Percentiles rank a stretch among this genome's conserved stretches.
These are phyloP conservation scores for Vanessa cardui DNA, from an alignment of 2,888 invertebrate species.

Conservation along the genomic window DNA sequence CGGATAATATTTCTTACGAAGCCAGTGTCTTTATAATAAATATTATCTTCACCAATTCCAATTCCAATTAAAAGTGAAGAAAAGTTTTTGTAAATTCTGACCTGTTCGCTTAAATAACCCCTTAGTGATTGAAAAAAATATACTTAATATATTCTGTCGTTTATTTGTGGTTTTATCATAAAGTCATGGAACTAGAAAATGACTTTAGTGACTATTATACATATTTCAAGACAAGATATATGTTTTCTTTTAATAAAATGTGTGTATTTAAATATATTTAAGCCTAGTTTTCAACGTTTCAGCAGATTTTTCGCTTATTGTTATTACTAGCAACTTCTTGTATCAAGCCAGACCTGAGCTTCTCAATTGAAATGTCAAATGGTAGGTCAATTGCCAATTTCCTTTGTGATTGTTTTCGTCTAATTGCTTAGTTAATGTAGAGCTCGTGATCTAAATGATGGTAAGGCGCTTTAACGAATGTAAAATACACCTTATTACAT, in stretches of 20 bases:
- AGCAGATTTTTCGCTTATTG: not conserved
- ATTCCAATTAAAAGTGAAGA: not conserved
- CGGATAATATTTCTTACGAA: too few relatives aligned
- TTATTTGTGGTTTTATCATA: too few relatives aligned
- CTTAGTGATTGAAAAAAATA: too few relatives aligned
- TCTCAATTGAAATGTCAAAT: slow-evolving; percentile 72
- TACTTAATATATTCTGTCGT: too few relatives aligned
- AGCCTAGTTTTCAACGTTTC: not conserved
- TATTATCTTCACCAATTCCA: too few relatives aligned
- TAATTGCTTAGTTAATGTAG: slow-evolving; percentile 65
- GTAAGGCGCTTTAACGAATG: not conserved
- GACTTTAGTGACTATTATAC: too few relatives aligned
- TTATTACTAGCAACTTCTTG: not conserved
- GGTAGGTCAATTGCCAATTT: slow-evolving; percentile 79
- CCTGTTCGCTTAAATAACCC: too few relatives aligned
- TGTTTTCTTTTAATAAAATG: too few relatives aligned
- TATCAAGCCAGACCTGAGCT: slow-evolving; percentile 17
- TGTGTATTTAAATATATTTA: not conserved
- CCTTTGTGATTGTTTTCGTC: slow-evolving; percentile 73
- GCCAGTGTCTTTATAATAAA: too few relatives aligned
- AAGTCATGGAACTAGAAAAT: too few relatives aligned
- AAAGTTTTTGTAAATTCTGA: not conserved
- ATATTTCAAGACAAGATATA: too few relatives aligned
- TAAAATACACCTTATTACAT: not conserved
- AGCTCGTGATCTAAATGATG: slow-evolving; percentile 34